Evolutionary conservation across 2,113 vertebrate genomes (phyloP).

Genomic region (Burhinus oedicnemus): DNA sequence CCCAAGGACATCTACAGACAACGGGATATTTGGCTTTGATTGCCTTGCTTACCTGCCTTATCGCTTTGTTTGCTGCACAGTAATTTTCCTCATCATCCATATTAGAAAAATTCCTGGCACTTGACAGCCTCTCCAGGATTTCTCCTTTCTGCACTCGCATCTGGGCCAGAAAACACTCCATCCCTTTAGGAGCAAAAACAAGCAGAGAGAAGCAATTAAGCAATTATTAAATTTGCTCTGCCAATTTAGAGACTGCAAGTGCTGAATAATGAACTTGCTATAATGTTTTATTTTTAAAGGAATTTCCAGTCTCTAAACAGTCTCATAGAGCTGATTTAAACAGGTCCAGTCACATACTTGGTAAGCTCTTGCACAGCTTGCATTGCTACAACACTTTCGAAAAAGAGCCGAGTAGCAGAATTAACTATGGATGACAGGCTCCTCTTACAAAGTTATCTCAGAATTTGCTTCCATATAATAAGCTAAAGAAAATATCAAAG

Average conservation of each 20-base stretch:
- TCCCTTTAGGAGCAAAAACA: slow-evolving; percentile 73
- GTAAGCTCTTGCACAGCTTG: neutral
- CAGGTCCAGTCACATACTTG: neutral
- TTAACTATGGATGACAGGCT: neutral
- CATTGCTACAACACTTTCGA: neutral
- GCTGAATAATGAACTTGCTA: neutral
- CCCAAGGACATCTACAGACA: neutral
- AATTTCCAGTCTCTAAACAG: neutral
- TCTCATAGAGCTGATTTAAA: neutral
- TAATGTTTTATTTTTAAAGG: neutral
- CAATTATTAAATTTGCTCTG: neutral
- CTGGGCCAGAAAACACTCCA: slow-evolving; percentile 90
- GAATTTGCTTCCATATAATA: neutral
- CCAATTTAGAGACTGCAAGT: neutral
- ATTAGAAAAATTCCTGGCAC: slow-evolving; percentile 90
- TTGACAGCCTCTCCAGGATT: slow-evolving; percentile 92
- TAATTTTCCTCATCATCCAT: slow-evolving; percentile 93
- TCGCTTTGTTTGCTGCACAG: slow-evolving; percentile 87
- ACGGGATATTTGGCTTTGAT: neutral
- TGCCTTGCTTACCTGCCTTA: slow-evolving; percentile 81
- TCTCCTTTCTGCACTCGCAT: slow-evolving; percentile 90
- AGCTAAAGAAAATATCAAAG: neutral
- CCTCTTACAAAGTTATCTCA: neutral
- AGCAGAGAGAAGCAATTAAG: neutral
- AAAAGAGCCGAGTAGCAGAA: neutral